Evolutionary conservation across 2,888 invertebrate species (phyloP), one percentile per base, ranked within the genome.

Genomic region (Zygothrica quintamaculata): DNA sequence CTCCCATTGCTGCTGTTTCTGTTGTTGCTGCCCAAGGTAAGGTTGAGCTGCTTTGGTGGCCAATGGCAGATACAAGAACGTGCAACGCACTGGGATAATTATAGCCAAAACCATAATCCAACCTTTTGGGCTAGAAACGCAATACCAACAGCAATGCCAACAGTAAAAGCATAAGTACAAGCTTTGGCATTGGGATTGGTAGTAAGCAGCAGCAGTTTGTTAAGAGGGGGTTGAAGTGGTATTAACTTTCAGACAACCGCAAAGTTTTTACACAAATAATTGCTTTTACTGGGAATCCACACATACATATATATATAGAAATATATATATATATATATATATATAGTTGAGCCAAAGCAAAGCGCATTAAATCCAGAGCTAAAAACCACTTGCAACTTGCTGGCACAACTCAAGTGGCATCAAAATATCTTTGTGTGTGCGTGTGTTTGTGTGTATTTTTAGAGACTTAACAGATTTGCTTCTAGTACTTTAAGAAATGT

Each of bases 191-290:
- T 22, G 18, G 18, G 3, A 22, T 2, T 22, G 18, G 18, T 5
- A 22, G 18, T 5, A 22, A 22, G 18, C n/a, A n/a, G n/a, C n/a
- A n/a, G n/a, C n/a, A n/a, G 18, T 3, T 22, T 2, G 18, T 2
- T 2, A 5, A 22, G 18, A 5, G 18, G 18, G 22, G 7, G 22
- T 3, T 2, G 6, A 12, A 7, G 33, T 25, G 37, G 44, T 37
- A 46, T 65, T 48, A 59, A 43, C 62, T 55, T 29, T 9, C 42
- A 50, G 42, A 43, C 16, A 52, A 66, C 12, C 62, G 53, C 51
- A 58, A 77, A 81, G 69, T 77, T 81, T 84, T 61, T 50, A 51
- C 62, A 58, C 65, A 77, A 81, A 84, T 81, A 84, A 81, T 84
- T 84, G 72, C 81, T 74, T 77, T 62, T 59, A 59, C 60, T 39